Percentiles rank a stretch among this genome's conserved stretches.
These are phyloP conservation scores for Dusona sp. DNA, from an alignment of 2,888 invertebrate genomes.

Conservation along the genomic window DNA sequence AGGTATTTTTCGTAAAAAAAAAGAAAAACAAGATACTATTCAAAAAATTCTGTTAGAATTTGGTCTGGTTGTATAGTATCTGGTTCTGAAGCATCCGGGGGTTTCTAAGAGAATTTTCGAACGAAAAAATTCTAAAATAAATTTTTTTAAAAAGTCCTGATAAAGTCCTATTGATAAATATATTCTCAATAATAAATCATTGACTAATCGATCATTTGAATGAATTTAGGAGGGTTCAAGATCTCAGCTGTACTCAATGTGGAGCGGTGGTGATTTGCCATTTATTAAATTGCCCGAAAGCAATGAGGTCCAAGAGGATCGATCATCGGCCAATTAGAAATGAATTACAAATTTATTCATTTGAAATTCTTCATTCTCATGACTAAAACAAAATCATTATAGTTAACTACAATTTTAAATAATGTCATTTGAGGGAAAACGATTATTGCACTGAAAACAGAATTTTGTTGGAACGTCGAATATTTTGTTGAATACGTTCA, in stretches of 20 bases:
- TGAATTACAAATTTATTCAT: conserved; percentile 25
- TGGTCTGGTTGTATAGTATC: too few species aligned
- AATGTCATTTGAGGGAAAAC: conserved; percentile 11
- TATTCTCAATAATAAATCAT: background rate
- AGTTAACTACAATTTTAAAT: conserved; percentile 7
- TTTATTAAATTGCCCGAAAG: conserved; percentile 85
- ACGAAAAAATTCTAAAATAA: too few species aligned
- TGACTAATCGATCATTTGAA: background rate
- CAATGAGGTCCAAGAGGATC: conserved; percentile 82
- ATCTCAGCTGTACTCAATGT: conserved; percentile 85
- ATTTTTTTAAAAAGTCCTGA: too few species aligned
- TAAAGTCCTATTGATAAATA: too few species aligned
- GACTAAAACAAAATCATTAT: conserved; percentile 47
- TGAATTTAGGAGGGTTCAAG: conserved; percentile 81
- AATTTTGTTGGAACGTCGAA: background rate
- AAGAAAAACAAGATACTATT: too few species aligned
- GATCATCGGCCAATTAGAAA: conserved; percentile 78
- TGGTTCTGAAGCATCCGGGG: background rate
- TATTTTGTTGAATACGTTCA: too few species aligned
- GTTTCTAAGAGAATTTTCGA: too few species aligned
- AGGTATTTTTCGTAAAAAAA: too few species aligned
- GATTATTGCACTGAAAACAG: background rate
- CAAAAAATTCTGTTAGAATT: too few species aligned
- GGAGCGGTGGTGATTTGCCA: conserved; percentile 85
- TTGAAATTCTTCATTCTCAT: conserved; percentile 33